Percentiles rank a stretch among this genome's conserved stretches.
Evolutionary conservation across 1,140 invertebrate genomes (phyloP).

Genomic region (Drosophila lini): DNA sequence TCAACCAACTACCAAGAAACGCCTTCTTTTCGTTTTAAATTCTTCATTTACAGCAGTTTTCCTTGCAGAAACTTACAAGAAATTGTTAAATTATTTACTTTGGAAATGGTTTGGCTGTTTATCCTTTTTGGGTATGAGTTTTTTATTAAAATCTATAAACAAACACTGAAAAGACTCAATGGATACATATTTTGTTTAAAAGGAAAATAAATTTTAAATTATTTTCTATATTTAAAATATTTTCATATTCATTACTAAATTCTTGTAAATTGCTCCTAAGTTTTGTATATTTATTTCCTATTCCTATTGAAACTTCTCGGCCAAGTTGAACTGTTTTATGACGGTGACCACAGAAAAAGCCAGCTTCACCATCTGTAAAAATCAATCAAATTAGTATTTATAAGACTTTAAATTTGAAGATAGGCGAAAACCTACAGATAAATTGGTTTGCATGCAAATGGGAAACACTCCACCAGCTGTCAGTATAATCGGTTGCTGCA

Average conservation of each 20-base stretch:
- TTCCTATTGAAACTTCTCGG: constrained; percentile 45
- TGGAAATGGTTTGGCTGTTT: background rate
- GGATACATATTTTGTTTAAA: background rate
- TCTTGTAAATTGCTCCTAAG: background rate
- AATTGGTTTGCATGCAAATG: constrained; percentile 56
- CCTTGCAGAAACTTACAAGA: background rate
- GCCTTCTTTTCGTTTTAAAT: background rate
- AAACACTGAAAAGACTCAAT: background rate
- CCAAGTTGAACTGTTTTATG: constrained; percentile 53
- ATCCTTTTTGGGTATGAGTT: too few species aligned
- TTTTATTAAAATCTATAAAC: too few species aligned
- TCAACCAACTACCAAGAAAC: background rate
- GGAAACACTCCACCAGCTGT: constrained; percentile 56
- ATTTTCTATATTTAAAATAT: background rate
- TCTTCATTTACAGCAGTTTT: background rate
- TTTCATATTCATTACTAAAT: background rate
- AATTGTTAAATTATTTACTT: background rate
- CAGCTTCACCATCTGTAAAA: constrained; percentile 48
- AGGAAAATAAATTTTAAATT: background rate
- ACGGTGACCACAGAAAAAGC: constrained; percentile 61
- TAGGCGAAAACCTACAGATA: constrained; percentile 24
- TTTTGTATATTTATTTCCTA: background rate
- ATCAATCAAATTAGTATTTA: background rate
- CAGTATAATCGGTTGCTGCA: constrained; percentile 55
- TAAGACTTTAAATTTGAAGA: background rate